Percentiles rank a stretch among this genome's conserved stretches.
phyloP scores from a whole-genome alignment of 2,113 vertebrate species.

The Irena cyanogastra region DNA sequence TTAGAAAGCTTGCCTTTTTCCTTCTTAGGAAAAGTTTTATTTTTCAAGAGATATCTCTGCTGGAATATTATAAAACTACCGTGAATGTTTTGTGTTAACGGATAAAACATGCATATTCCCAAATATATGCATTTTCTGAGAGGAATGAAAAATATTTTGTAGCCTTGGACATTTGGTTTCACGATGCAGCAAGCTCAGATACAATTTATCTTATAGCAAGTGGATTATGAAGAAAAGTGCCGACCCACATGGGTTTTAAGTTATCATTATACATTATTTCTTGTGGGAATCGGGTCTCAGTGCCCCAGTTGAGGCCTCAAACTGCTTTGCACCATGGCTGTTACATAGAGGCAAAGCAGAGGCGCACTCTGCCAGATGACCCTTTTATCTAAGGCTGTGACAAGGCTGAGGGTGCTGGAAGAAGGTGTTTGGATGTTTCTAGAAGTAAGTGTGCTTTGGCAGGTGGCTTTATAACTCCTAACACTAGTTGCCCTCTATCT shows the following conservation, averaged over 20 bases:
- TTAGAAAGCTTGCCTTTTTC: constrained; percentile 20
- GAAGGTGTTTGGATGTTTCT: neutral
- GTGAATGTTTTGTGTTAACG: neutral
- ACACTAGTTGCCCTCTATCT: neutral
- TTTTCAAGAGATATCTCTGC: constrained; percentile 11
- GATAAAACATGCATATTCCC: neutral
- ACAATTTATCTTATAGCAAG: neutral
- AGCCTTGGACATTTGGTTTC: neutral
- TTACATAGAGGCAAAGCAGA: neutral
- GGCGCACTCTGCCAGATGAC: neutral
- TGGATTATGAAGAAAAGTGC: neutral
- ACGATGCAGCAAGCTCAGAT: neutral
- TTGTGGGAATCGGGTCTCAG: neutral
- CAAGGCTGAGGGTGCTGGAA: neutral
- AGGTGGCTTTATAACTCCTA: neutral
- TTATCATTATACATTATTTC: neutral
- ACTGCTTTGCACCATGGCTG: fast-evolving
- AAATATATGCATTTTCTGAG: neutral
- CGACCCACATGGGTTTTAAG: neutral
- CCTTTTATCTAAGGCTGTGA: neutral
- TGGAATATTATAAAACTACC: neutral
- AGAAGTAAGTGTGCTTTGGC: neutral
- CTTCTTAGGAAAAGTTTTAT: constrained; percentile 55
- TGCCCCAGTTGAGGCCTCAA: neutral
- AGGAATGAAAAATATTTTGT: neutral